These are phyloP conservation scores for Pseudoatta argentina DNA, from an alignment of 1,140 invertebrate species.

Conservation along the genomic window DNA sequence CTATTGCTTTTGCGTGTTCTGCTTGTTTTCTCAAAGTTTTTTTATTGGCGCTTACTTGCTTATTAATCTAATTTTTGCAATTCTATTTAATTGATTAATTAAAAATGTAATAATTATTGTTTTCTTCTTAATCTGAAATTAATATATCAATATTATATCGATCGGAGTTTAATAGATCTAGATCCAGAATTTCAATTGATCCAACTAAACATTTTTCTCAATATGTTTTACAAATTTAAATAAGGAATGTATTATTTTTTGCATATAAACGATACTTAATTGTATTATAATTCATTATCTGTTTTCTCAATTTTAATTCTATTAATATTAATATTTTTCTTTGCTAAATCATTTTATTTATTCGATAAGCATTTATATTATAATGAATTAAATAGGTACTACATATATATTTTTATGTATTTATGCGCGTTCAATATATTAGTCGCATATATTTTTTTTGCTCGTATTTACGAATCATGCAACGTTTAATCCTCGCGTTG, in stretches of 20 bases:
- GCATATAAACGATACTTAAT: background rate
- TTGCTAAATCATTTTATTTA: background rate
- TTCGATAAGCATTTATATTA: background rate
- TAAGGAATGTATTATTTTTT: background rate
- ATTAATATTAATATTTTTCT: background rate
- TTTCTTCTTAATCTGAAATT: background rate
- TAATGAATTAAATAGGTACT: background rate
- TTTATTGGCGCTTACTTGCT: background rate
- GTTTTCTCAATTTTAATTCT: background rate
- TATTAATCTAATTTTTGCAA: background rate
- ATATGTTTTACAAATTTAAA: background rate
- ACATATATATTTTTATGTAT: background rate
- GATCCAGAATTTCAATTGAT: no score
- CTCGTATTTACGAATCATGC: constrained; percentile 22
- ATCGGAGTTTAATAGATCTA: no score
- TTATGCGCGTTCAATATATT: background rate
- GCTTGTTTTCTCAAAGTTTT: background rate
- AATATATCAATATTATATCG: no score
- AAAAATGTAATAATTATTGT: background rate
- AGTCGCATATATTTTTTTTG: background rate
- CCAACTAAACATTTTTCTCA: background rate
- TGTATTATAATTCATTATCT: background rate
- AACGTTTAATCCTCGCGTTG: constrained; percentile 28
- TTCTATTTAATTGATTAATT: background rate
- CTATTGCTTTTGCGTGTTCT: background rate